A percentile compares a stretch with the other conserved stretches of the same genome.
These are phyloP conservation scores for Labia minor DNA, from an alignment of 2,888 invertebrate genomes.

Conservation along the genomic window DNA sequence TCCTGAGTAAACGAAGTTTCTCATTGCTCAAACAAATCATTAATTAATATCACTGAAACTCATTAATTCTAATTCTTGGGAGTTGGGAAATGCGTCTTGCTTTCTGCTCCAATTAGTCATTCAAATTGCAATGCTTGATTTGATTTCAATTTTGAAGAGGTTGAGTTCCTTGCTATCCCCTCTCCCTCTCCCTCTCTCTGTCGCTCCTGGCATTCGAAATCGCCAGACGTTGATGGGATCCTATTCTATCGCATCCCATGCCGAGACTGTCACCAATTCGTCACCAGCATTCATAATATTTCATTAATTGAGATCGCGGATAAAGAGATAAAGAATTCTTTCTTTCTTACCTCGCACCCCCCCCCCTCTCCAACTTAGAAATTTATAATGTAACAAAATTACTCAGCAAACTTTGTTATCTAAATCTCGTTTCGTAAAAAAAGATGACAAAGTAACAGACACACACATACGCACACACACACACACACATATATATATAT, in stretches of 20 bases:
- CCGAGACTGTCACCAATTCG: neutral
- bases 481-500: too few species aligned
- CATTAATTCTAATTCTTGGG: neutral
- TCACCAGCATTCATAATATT: neutral
- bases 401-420: too few species aligned
- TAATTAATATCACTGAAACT: neutral
- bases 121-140: neutral
- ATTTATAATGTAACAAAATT: too few species aligned
- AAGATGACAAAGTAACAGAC: too few species aligned
- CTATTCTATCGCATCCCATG: neutral
- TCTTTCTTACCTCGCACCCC: too few species aligned
- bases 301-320: too few species aligned
- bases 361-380: too few species aligned
- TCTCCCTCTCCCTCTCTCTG: neutral
- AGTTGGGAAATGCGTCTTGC: neutral
- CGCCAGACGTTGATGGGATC: too few species aligned
- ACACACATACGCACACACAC: too few species aligned
- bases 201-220: too few species aligned
- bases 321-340: too few species aligned
- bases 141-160: neutral
- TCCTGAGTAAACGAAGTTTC: neutral
- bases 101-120: neutral
- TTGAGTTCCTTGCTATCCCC: neutral
- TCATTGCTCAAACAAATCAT: neutral
- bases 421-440: too few species aligned